These are phyloP conservation scores for Phortica okadai DNA, from an alignment of 2,888 invertebrate genomes.

Conservation along the genomic window DNA sequence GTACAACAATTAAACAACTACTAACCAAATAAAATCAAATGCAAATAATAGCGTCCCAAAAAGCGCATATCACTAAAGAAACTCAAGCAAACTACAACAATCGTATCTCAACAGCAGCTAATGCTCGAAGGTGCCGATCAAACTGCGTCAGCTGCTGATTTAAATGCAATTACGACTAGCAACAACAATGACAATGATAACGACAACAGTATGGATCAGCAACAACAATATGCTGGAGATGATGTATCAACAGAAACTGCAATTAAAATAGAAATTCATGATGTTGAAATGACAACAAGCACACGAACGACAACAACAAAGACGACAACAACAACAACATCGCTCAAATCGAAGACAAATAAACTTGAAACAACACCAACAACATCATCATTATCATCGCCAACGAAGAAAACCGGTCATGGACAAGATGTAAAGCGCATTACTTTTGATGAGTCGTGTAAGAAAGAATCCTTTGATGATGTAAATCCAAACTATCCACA, in stretches of 20 bases:
- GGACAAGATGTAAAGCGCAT: conserved; percentile 77
- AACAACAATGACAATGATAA: conserved; percentile 14
- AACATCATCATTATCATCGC: conserved; percentile 64
- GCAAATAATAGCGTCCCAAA: conserved; percentile 65
- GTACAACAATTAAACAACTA: not conserved
- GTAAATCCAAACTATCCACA: conserved; percentile 79
- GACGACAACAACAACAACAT: conserved; percentile 44
- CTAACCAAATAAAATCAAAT: conserved; percentile 24
- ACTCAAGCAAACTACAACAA: conserved; percentile 65
- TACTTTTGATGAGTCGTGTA: conserved; percentile 77
- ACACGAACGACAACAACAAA: conserved; percentile 39
- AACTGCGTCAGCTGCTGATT: conserved; percentile 35
- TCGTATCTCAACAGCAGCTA: conserved; percentile 73
- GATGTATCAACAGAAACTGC: conserved; percentile 67
- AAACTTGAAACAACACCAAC: conserved; percentile 51
- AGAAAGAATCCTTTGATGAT: conserved; percentile 77
- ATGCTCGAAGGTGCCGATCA: conserved; percentile 53
- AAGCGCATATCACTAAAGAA: conserved; percentile 72
- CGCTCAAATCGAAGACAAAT: conserved; percentile 48
- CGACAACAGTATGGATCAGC: conserved; percentile 20
- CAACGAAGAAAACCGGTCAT: conserved; percentile 67
- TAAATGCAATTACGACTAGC: conserved; percentile 52
- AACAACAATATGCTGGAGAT: conserved; percentile 59
- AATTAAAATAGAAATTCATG: conserved; percentile 68
- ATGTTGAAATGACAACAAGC: conserved; percentile 50